Evolutionary conservation across 2,797 vertebrate species (phyloP).

Genomic region (Semotilus atromaculatus): DNA sequence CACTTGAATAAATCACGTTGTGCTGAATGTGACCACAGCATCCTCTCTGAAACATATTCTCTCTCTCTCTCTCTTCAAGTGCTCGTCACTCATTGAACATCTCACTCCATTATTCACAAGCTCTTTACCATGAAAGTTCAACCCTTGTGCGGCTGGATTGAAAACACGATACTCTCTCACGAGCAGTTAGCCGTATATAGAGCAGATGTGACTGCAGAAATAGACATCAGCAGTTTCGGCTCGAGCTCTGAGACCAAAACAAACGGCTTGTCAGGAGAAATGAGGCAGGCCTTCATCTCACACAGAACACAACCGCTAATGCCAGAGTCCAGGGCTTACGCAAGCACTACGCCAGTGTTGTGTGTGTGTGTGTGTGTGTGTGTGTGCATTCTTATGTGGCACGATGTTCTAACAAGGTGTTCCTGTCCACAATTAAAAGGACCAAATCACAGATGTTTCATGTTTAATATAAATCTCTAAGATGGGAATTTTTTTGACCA

Average conservation of each 20-base stretch:
- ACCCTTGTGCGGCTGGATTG: conserved; percentile 49
- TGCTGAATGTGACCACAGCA: neutral
- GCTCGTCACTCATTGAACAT: conserved; percentile 21
- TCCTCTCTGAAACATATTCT: conserved; percentile 2
- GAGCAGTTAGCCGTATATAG: conserved; percentile 24
- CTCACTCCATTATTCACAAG: conserved; percentile 27
- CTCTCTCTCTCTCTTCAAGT: neutral
- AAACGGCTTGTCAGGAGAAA: conserved; percentile 74
- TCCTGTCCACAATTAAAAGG: neutral
- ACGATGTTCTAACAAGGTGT: neutral
- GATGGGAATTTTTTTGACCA: neutral
- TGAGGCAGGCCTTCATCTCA: conserved; percentile 69
- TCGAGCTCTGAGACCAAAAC: conserved; percentile 71
- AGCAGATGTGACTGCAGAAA: conserved; percentile 59
- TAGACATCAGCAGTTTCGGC: conserved; percentile 72
- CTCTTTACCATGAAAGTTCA: conserved; percentile 48
- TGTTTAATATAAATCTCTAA: neutral
- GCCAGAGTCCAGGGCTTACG: neutral
- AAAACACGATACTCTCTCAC: conserved; percentile 54
- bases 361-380: neutral
- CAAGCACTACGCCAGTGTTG: conserved; percentile 6
- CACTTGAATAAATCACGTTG: neutral
- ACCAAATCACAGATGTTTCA: neutral
- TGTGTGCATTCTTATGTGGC: accelerated
- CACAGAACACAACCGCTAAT: neutral